Conservation (phyloP, 2,113 vertebrate species). For the Crypturellus undulatus region DNA sequence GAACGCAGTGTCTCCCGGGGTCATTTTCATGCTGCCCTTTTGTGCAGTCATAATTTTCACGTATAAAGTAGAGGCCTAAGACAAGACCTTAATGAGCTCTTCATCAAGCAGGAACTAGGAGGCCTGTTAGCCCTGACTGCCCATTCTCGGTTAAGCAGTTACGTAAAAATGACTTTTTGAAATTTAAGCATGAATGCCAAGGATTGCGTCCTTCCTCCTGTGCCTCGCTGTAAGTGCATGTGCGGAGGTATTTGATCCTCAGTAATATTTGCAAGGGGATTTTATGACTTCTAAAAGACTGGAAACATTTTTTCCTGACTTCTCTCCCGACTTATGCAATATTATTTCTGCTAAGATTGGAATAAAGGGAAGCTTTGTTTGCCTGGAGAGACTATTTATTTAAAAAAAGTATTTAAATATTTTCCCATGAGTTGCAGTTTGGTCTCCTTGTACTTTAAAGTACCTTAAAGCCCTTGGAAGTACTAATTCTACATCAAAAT, state of each 20-base stretch:
- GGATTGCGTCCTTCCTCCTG: not conserved
- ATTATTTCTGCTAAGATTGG: not conserved
- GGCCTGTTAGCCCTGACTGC: not conserved
- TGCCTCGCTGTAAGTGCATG: not conserved
- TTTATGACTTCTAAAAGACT: conserved; percentile 39
- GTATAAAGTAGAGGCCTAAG: not conserved
- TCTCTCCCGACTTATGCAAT: conserved; percentile 1
- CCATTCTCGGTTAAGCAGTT: conserved; percentile 6
- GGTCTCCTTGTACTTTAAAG: not conserved
- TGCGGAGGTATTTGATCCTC: conserved; percentile 18
- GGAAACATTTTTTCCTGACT: not conserved
- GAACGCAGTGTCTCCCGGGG: not conserved
- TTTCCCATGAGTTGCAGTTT: not conserved
- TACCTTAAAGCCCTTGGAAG: not conserved
- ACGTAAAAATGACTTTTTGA: conserved; percentile 13
- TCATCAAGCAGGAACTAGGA: not conserved
- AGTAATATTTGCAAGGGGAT: conserved; percentile 54
- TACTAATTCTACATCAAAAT: conserved; percentile 21
- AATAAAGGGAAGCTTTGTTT: conserved; percentile 30
- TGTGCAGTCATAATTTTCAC: not conserved
- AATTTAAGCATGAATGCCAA: not conserved
- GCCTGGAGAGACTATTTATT: not conserved
- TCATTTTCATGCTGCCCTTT: not conserved
- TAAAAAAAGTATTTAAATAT: not conserved
- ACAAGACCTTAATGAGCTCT: conserved; percentile 4